Conservation (phyloP, 2,113 vertebrate species). For the Protobothrops flavoviridis region DNA sequence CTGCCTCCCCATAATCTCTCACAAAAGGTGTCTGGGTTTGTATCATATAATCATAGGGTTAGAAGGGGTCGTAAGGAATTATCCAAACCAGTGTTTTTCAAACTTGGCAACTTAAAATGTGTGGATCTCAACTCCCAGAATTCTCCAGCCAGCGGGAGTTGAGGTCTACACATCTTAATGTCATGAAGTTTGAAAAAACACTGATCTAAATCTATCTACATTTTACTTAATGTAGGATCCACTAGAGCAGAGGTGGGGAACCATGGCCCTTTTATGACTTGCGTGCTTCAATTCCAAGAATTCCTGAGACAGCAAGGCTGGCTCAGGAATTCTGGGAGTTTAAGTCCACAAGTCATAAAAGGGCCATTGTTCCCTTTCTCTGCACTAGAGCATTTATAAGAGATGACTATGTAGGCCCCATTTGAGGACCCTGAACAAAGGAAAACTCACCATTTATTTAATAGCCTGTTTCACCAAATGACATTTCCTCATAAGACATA, state of each 20-base stretch:
- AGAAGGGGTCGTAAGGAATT: background rate
- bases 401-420: background rate
- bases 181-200: background rate
- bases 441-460: background rate
- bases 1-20: background rate
- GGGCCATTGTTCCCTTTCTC: no score
- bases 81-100: background rate
- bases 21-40: background rate
- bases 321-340: no score
- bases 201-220: background rate
- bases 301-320: no score
- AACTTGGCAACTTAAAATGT: background rate
- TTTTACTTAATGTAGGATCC: background rate
- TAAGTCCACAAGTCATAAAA: no score
- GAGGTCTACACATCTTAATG: background rate
- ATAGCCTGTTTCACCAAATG: background rate
- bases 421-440: background rate
- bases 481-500: background rate
- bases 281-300: no score
- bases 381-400: background rate
- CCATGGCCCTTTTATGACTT: no score
- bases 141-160: background rate
- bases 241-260: no score
- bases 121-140: background rate
- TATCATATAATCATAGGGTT: background rate